These are phyloP conservation scores for Microplitis deprimator DNA, from an alignment of 2,888 invertebrate species.

Conservation along the genomic window DNA sequence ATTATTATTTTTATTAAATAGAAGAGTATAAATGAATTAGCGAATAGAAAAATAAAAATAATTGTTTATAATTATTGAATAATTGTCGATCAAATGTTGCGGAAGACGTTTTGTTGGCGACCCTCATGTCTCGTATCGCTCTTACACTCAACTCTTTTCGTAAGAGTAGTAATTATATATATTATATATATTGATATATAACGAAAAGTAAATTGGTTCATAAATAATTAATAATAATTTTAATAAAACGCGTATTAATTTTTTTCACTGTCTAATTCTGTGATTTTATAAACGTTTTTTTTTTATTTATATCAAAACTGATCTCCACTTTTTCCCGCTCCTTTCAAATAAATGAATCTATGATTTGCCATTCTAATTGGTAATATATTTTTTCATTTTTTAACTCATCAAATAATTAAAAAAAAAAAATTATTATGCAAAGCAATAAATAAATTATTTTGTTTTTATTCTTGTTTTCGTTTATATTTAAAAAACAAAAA, in stretches of 20 bases:
- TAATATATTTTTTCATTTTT: neutral
- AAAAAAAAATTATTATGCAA: neutral
- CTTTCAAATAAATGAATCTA: neutral
- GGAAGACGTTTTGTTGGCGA: conserved; percentile 28
- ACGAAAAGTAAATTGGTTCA: no score
- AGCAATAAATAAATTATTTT: no score
- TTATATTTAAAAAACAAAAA: no score
- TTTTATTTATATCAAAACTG: neutral
- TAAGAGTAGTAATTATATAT: neutral
- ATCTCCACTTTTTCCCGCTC: neutral
- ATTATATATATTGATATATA: no score
- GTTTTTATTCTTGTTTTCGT: no score
- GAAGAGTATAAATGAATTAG: conserved; percentile 16
- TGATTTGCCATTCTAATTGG: no score
- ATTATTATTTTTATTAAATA: conserved; percentile 8
- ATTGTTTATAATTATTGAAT: neutral
- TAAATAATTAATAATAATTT: neutral
- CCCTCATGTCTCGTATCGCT: conserved; percentile 19
- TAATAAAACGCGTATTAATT: conserved; percentile 22
- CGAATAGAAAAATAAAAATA: conserved; percentile 5
- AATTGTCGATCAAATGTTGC: neutral
- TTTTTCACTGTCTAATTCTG: conserved; percentile 20
- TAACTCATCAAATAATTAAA: conserved; percentile 24
- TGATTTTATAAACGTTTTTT: conserved; percentile 13
- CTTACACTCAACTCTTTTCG: conserved; percentile 26